These are phyloP conservation scores for Choristoneura fumiferana DNA, from an alignment of 1,140 invertebrate species.

Conservation along the genomic window DNA sequence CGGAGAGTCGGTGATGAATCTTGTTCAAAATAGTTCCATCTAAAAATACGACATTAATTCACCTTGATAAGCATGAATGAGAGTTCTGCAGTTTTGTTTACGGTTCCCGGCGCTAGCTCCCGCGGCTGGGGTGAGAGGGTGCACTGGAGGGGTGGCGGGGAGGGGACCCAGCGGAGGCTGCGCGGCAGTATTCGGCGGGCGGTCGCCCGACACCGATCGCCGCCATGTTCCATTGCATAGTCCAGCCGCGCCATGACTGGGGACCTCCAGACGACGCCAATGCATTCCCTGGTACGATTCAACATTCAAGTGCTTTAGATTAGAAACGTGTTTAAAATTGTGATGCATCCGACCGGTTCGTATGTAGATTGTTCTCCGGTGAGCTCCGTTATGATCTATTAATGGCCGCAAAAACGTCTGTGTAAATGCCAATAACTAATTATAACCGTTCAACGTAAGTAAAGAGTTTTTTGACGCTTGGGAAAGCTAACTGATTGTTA, in stretches of 20 bases:
- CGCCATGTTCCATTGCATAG: constrained; percentile 89
- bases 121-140: constrained; percentile 19
- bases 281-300: constrained; percentile 85
- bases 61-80: constrained; percentile 1
- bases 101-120: neutral
- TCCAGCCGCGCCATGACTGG: constrained; percentile 89
- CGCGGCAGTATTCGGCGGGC: constrained; percentile 48
- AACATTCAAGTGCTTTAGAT: neutral
- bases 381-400: constrained; percentile 39
- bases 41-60: neutral
- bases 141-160: constrained; percentile 27
- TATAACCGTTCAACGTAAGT: constrained; percentile 37
- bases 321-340: neutral
- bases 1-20: neutral
- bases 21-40: neutral
- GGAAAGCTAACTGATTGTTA: constrained; percentile 25
- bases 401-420: constrained; percentile 33
- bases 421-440: constrained; percentile 42
- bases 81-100: neutral
- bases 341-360: neutral
- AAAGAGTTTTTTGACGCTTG: constrained; percentile 20
- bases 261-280: constrained; percentile 87
- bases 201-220: constrained; percentile 29
- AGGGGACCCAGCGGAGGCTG: constrained; percentile 40
- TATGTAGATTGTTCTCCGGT: neutral